Percentiles rank a stretch among this genome's conserved stretches.
Conservation (phyloP, 2,113 vertebrate species). For the Rhadina sibilatrix region DNA sequence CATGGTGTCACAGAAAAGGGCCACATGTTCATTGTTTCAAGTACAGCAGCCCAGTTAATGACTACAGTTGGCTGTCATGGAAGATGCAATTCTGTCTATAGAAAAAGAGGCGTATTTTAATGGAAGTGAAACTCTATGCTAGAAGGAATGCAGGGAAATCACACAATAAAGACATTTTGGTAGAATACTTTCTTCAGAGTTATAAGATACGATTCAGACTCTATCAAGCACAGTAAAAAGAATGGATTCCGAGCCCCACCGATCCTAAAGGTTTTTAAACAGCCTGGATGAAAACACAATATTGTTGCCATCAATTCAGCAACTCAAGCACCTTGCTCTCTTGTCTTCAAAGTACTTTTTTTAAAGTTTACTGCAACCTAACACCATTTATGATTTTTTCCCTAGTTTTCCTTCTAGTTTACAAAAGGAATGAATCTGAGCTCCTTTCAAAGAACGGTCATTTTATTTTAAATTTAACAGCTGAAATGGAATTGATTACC, state of each 20-base stretch:
- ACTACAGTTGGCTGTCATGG: neutral
- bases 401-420: neutral
- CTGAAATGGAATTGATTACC: conserved; percentile 13
- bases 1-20: neutral
- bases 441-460: neutral
- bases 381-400: neutral
- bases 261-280: neutral
- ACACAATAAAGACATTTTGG: neutral
- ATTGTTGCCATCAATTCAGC: neutral
- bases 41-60: neutral
- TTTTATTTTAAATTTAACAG: neutral
- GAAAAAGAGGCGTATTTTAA: neutral
- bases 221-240: neutral
- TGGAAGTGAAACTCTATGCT: neutral
- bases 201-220: neutral
- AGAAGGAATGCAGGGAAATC: neutral
- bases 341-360: neutral
- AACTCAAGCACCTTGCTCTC: neutral
- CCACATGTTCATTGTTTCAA: rapidly evolving
- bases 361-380: conserved; percentile 12
- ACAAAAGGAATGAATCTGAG: neutral
- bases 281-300: neutral
- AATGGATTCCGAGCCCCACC: neutral
- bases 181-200: neutral
- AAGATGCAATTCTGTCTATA: neutral